A percentile compares a stretch with the other conserved stretches of the same genome.
These are phyloP conservation scores for Notamacropus eugenii DNA, from an alignment of 2,797 vertebrate species.

Conservation along the genomic window DNA sequence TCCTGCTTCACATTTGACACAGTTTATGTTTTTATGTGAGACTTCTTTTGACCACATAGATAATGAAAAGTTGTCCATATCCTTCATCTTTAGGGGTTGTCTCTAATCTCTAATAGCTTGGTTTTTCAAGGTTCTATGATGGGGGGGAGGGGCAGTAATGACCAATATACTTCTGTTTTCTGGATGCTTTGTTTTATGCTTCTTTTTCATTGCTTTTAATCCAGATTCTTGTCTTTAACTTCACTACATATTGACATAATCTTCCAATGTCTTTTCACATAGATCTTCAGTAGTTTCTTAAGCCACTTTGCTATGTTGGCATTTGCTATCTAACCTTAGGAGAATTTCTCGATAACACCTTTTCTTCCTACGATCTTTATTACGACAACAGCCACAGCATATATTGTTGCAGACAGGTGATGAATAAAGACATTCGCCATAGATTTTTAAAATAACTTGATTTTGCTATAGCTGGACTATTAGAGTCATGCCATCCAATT, in stretches of 20 bases:
- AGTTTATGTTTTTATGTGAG: not conserved
- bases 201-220: not conserved
- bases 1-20: not conserved
- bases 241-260: not conserved
- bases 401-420: not conserved
- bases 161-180: not conserved
- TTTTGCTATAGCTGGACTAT: not conserved
- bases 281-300: not conserved
- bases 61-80: not conserved
- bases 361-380: not conserved
- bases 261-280: not conserved
- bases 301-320: not conserved
- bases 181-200: not conserved
- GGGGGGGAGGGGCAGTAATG: not conserved
- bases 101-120: not conserved
- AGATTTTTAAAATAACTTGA: not conserved
- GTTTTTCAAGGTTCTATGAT: not conserved
- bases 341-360: not conserved
- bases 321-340: not conserved
- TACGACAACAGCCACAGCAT: not conserved
- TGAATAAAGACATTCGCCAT: not conserved
- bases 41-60: not conserved
- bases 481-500: not conserved
- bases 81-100: not conserved
- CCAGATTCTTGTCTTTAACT: not conserved